Evolutionary conservation across 2,888 invertebrate genomes (phyloP).

Genomic region (Drosophila emarginata): DNA sequence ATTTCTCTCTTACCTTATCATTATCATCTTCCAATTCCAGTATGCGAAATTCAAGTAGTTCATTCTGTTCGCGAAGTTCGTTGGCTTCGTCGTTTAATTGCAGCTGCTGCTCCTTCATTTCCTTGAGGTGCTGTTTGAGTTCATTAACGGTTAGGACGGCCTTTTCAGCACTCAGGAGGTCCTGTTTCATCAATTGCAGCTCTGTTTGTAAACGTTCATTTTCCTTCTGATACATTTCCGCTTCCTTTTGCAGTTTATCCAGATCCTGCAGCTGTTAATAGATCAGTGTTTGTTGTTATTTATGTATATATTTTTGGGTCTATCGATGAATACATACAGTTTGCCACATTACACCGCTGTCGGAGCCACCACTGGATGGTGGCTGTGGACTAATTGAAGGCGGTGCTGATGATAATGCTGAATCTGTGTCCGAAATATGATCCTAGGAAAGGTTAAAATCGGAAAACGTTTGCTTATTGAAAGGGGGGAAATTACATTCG

Average conservation of each 20-base stretch:
- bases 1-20: constrained; percentile 81
- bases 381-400: constrained; percentile 88
- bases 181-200: constrained; percentile 83
- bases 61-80: constrained; percentile 90
- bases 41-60: constrained; percentile 90
- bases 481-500: not conserved
- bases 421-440: constrained; percentile 85
- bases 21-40: constrained; percentile 89
- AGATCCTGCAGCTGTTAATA: constrained; percentile 77
- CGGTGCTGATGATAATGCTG: constrained; percentile 87
- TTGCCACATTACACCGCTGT: constrained; percentile 82
- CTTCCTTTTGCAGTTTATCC: constrained; percentile 81
- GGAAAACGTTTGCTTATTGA: not conserved
- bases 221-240: constrained; percentile 81
- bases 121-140: constrained; percentile 82
- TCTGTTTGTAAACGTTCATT: constrained; percentile 83
- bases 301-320: no score
- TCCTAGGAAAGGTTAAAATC: constrained; percentile 51
- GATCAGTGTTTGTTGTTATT: not conserved
- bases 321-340: constrained; percentile 66
- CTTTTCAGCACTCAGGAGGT: constrained; percentile 83
- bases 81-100: constrained; percentile 87
- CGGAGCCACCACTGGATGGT: constrained; percentile 80
- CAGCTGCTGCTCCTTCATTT: constrained; percentile 84
- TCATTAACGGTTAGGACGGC: constrained; percentile 81